A percentile compares a stretch with the other conserved stretches of the same genome.
Evolutionary conservation across 2,888 invertebrate species (phyloP).

Genomic region (Meiosimyza platycephala): DNA sequence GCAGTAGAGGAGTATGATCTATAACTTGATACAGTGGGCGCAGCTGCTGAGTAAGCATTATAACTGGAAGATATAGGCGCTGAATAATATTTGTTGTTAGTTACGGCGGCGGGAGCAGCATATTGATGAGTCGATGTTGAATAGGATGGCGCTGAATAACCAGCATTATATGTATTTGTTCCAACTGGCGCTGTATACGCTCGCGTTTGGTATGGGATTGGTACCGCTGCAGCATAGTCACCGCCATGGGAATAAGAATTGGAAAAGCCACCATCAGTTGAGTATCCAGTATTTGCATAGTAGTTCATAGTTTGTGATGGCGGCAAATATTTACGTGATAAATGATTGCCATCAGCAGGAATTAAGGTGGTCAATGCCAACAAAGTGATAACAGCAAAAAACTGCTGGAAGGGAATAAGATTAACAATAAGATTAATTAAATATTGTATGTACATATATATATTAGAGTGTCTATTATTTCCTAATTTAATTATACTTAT

Average conservation of each 20-base stretch:
- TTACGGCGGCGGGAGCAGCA: slow-evolving; percentile 29
- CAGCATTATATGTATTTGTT: background rate
- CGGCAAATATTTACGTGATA: slow-evolving; percentile 54
- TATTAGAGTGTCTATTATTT: no score
- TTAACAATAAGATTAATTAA: no score
- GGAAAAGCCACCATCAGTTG: slow-evolving; percentile 20
- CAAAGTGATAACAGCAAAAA: slow-evolving; percentile 43
- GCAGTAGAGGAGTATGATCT: background rate
- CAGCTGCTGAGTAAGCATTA: background rate
- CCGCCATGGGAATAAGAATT: background rate
- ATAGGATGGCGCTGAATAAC: slow-evolving; percentile 33
- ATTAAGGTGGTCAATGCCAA: slow-evolving; percentile 46
- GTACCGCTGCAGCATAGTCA: background rate
- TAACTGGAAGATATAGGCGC: no score
- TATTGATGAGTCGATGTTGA: slow-evolving; percentile 30
- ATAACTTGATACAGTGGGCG: slow-evolving; percentile 4
- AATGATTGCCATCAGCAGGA: slow-evolving; percentile 57
- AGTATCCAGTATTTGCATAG: slow-evolving; percentile 32
- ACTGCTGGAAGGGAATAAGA: slow-evolving; percentile 47
- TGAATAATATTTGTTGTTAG: slow-evolving; percentile 23
- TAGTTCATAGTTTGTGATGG: slow-evolving; percentile 44
- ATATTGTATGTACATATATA: background rate
- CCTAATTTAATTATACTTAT: no score
- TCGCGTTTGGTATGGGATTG: no score
- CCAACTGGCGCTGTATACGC: slow-evolving; percentile 31